A percentile compares a stretch with the other conserved stretches of the same genome.
phyloP scores from a whole-genome alignment of 64 coral and sea anemone genomes.

The Porites australiensis region DNA sequence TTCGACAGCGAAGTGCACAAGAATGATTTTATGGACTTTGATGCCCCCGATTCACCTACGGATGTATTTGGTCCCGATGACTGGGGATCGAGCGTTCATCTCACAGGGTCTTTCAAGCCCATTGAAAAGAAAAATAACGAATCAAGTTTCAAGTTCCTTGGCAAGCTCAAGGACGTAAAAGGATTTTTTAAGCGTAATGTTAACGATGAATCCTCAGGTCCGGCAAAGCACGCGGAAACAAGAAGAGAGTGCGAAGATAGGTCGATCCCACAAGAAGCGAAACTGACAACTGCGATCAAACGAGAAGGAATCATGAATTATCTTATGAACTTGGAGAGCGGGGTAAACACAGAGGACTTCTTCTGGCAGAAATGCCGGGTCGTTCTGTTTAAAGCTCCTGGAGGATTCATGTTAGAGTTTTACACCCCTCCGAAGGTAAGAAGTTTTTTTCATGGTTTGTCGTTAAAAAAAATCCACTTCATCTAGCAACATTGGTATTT shows the following conservation, averaged over 20 bases:
- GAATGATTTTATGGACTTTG: conserved; percentile 78
- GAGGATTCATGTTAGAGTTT: conserved; percentile 98
- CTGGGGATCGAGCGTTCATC: conserved; percentile 92
- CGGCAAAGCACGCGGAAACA: conserved; percentile 38
- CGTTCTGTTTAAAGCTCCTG: conserved; percentile 94
- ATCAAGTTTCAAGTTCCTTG: conserved; percentile 67
- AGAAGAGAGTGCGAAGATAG: conserved; percentile 50
- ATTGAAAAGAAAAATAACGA: conserved; percentile 69
- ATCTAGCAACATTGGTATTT: not conserved
- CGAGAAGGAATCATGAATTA: conserved; percentile 93
- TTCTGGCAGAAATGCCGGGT: conserved; percentile 99
- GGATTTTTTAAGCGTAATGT: conserved; percentile 90
- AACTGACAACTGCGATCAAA: conserved; percentile 62
- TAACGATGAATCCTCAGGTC: conserved; percentile 51
- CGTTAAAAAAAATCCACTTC: no score
- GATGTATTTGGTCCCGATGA: conserved; percentile 93
- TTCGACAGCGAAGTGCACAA: conserved; percentile 92
- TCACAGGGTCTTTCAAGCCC: conserved; percentile 80
- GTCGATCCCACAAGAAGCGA: conserved; percentile 38
- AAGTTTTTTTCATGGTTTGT: not conserved
- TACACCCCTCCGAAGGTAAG: conserved; percentile 97
- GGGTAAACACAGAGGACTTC: conserved; percentile 94
- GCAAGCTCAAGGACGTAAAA: conserved; percentile 89
- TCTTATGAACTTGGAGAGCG: conserved; percentile 94
- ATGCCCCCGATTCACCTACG: conserved; percentile 91